phyloP scores from a whole-genome alignment of 2,113 vertebrate genomes.

The Cichladusa arquata region DNA sequence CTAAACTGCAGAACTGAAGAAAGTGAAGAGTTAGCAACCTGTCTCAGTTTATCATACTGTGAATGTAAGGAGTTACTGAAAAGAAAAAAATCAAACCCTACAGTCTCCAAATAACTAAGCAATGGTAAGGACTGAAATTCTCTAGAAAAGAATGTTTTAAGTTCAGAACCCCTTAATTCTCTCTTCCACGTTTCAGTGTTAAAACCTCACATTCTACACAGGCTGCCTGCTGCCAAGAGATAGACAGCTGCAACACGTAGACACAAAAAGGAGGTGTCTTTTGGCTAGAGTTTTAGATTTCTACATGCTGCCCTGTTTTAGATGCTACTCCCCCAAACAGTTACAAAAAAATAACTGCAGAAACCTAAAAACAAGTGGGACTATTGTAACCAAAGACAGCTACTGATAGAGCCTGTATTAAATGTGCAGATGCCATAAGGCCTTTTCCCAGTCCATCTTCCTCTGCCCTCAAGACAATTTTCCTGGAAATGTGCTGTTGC shows the following conservation, averaged over 20 bases:
- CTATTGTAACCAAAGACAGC: background rate
- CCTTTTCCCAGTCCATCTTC: background rate
- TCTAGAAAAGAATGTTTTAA: background rate
- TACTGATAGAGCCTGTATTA: background rate
- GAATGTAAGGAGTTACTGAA: background rate
- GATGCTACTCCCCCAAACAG: background rate
- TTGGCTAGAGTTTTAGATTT: constrained; percentile 34
- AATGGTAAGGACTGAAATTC: background rate
- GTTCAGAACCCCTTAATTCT: constrained; percentile 20
- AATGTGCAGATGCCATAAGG: background rate
- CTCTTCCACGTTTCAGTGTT: background rate
- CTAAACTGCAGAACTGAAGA: background rate
- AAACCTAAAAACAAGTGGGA: background rate
- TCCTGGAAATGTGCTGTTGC: background rate
- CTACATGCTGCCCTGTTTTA: background rate
- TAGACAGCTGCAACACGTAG: constrained; percentile 52
- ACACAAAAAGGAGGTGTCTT: constrained; percentile 59
- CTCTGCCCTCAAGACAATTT: background rate
- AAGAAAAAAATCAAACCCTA: background rate
- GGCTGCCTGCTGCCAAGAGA: constrained; percentile 51
- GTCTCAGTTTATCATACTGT: background rate
- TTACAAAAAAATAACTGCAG: background rate
- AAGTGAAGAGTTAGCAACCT: background rate
- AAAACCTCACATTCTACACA: constrained; percentile 24
- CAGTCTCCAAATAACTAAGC: background rate